Evolutionary conservation across 2,113 vertebrate species (phyloP), one percentile per base, ranked within the genome.

Genomic region (Sclerurus mexicanus): DNA sequence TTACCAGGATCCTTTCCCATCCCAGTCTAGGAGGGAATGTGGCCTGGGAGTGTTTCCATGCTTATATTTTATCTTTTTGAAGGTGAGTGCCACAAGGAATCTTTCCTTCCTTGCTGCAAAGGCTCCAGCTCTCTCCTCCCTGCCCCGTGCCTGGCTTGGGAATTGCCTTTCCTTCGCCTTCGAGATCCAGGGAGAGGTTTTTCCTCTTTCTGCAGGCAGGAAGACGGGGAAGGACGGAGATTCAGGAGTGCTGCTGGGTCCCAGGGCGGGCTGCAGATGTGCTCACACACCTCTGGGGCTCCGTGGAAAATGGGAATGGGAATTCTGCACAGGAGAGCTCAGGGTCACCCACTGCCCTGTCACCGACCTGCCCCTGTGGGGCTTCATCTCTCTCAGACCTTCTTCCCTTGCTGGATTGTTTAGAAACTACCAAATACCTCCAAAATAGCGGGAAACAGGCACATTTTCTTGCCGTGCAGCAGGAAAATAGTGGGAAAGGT

Each of bases 241-340:
- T 46, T 46, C 20, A 19, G 46, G 46, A 21, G 20, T 46, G 46
- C 46, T 46, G 46, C 25, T 50, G 1, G 47, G 25, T 42, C 76
- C 40, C 76, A 7, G 12, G 35, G 33, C 9, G 4, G 49, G 40
- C 31, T 28, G 27, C 50, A 53, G 50, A 5, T 17, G 47, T 6
- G 12, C 25, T 56, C 15, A 1, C 49, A 7, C 37, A 16, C 5
- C 8, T 52, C 63, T 6, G 1, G 4, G 13, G 27, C 62, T n/a
- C 35, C 28, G 3, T 0, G 3, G 71, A 8, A 37, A 58, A 33
- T 0, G 2, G 40, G 56, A 76, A 18, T 0, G 9, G 53, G 28
- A 55, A 55, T 55, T 31, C 17, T 55, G 52, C 52, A 11, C 50
- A 42, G 40, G 44, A 44, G 44, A 53, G 50, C 50, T 53, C 50